phyloP scores from a whole-genome alignment of 2,113 vertebrate genomes.

The Sinocyclocheilus rhinocerous region DNA sequence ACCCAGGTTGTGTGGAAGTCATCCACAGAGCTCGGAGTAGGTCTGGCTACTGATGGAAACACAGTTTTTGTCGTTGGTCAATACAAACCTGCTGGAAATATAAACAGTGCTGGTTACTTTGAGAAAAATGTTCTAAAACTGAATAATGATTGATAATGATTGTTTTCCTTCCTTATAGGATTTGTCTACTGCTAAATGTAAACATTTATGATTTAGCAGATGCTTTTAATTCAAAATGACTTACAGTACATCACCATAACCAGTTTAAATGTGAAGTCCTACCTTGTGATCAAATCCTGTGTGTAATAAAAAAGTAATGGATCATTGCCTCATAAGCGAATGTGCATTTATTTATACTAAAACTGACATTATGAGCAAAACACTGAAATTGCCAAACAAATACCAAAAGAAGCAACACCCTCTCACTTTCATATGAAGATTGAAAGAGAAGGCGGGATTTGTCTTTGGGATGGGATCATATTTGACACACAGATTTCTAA shows the following conservation, averaged over 20 bases:
- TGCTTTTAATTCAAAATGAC: not conserved
- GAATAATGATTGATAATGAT: not conserved
- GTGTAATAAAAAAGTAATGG: not conserved
- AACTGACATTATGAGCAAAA: not conserved
- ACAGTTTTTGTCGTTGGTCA: conserved; percentile 57
- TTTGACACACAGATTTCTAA: too few relatives aligned
- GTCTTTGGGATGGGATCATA: too few relatives aligned
- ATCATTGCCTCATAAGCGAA: not conserved
- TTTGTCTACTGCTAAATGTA: not conserved
- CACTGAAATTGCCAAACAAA: not conserved
- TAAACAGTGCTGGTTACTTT: conserved; percentile 48
- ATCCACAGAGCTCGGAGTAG: conserved; percentile 56
- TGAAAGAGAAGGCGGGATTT: too few relatives aligned
- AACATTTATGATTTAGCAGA: not conserved
- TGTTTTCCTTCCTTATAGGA: not conserved
- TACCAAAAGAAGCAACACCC: not conserved
- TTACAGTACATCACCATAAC: not conserved
- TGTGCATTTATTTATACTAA: conserved; percentile 8
- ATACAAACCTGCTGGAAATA: conserved; percentile 57
- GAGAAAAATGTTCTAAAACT: conserved; percentile 56
- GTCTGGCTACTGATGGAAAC: conserved; percentile 56
- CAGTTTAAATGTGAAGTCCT: not conserved
- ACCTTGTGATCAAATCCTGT: not conserved
- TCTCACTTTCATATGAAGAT: too few relatives aligned
- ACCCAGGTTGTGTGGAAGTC: conserved; percentile 67